Evolutionary conservation across 2,888 invertebrate species (phyloP), one percentile per base, ranked within the genome.

Genomic region (Phanerotoma sp.): DNA sequence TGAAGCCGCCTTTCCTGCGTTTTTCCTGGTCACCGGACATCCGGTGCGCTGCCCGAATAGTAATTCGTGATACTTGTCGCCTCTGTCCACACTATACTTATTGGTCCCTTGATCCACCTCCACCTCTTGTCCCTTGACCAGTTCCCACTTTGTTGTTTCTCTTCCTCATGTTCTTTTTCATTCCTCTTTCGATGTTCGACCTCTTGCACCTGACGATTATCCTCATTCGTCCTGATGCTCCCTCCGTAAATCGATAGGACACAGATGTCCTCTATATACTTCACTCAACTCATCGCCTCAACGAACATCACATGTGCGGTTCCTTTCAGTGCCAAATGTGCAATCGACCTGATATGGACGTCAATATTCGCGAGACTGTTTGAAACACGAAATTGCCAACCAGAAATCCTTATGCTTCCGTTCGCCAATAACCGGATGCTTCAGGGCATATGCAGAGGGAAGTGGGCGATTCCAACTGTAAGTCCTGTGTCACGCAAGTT

Each of bases 21-120:
- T 51, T 51, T 56, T 51, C 44, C 57, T 48, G 61, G 44, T 47
- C 45, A 57, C 71, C 72, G 72, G 72, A 72, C 66, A 65, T 72
- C 72, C 72, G 71, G 72, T 64, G 62, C 66, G 60, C 61, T 62
- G 55, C 53, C 62, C 68, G 72, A 72, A 72, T 72, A 68, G 65
- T 68, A 71, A 72, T 70, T 54, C 45, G 40, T 49, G 40, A 40
- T 41, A 49, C 15, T 47, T 48, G 38, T 28, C 15, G 11, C 33
- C n/a, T 32, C 9, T 46, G 16, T 13, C 16, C 15, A 22, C 15
- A 20, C 21, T 47, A 22, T 13, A 21, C 11, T 20, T 35, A 35
- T 18, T 6, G 9, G 10, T 38, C 38, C 20, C 20, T 18, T 10
- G 15, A 35, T 30, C 30, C 35, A 13, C n/a, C 15, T 35, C n/a